Percentiles rank a stretch among this genome's conserved stretches.
phyloP scores from a whole-genome alignment of 1,140 invertebrate genomes.

The Drusus annulatus region DNA sequence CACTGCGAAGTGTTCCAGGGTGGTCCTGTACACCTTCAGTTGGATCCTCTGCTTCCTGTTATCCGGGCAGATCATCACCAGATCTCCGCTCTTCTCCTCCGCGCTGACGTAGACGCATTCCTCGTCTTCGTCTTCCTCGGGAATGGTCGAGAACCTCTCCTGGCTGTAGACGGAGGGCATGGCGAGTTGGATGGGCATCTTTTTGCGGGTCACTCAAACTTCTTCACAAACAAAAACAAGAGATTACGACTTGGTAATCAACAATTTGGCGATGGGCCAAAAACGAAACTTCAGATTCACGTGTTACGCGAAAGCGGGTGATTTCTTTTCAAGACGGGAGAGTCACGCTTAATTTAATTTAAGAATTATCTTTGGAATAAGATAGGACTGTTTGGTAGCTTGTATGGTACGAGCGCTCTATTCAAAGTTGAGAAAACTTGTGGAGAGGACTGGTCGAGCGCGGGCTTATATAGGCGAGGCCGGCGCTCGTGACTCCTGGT shows the following conservation, averaged over 20 bases:
- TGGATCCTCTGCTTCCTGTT: slow-evolving; percentile 75
- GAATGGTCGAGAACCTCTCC: slow-evolving; percentile 49
- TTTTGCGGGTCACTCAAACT: not conserved
- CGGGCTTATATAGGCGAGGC: slow-evolving; percentile 29
- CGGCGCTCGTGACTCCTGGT: slow-evolving; percentile 11
- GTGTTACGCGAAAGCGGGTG: not conserved
- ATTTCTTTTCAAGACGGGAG: not conserved
- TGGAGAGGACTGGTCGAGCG: not conserved
- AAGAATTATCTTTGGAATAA: too few species aligned
- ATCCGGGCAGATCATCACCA: slow-evolving; percentile 74
- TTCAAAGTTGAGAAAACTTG: slow-evolving; percentile 10
- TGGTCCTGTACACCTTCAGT: slow-evolving; percentile 78
- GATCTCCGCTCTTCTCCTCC: slow-evolving; percentile 76
- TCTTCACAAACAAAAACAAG: not conserved
- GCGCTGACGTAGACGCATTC: slow-evolving; percentile 68
- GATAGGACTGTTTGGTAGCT: not conserved
- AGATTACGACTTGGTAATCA: not conserved
- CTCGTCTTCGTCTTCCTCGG: slow-evolving; percentile 60
- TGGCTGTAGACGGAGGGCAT: slow-evolving; percentile 50
- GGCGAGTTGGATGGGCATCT: slow-evolving; percentile 54
- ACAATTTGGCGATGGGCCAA: slow-evolving; percentile 3
- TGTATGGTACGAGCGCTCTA: not conserved
- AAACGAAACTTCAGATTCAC: slow-evolving; percentile 3
- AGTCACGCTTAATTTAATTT: not conserved
- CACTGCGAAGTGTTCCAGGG: slow-evolving; percentile 78